Evolutionary conservation across 2,113 vertebrate genomes (phyloP).

Genomic region (Mustela lutreola): DNA sequence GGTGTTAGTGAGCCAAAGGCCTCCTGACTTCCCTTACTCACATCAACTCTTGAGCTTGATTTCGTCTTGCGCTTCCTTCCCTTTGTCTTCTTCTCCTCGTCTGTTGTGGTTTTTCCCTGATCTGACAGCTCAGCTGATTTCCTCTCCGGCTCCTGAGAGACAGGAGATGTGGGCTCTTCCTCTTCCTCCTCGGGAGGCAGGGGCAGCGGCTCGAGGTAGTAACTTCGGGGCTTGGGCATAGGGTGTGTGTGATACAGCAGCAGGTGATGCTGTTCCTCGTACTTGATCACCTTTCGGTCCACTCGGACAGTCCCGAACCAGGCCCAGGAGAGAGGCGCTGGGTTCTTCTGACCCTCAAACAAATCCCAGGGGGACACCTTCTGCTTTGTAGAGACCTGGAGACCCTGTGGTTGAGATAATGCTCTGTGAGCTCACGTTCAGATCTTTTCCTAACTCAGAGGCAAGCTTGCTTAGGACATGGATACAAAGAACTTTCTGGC

Average conservation of each 20-base stretch:
- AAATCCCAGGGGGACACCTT: conserved; percentile 90
- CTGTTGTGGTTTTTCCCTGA: conserved; percentile 81
- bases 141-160: conserved; percentile 87
- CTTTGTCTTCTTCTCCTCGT: conserved; percentile 87
- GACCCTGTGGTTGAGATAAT: conserved; percentile 82
- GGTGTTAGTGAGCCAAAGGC: accelerated
- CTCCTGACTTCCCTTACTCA: conserved; percentile 69
- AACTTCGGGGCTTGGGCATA: conserved; percentile 87
- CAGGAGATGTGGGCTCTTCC: conserved; percentile 85
- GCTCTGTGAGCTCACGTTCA: neutral
- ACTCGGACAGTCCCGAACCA: conserved; percentile 88
- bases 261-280: conserved; percentile 89
- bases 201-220: conserved; percentile 89
- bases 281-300: conserved; percentile 86
- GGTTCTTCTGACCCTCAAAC: conserved; percentile 89
- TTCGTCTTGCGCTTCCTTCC: conserved; percentile 88
- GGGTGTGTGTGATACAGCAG: conserved; percentile 87
- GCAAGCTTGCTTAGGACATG: neutral
- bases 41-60: conserved; percentile 83
- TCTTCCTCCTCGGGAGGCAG: conserved; percentile 89
- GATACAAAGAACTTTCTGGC: neutral
- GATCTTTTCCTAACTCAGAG: neutral
- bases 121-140: conserved; percentile 86
- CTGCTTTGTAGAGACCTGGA: conserved; percentile 89
- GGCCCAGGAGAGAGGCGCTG: conserved; percentile 89